Base-by-base conservation (phyloP, 2,797 vertebrate species). In the Phrynocephalus guinanensis region DNA sequence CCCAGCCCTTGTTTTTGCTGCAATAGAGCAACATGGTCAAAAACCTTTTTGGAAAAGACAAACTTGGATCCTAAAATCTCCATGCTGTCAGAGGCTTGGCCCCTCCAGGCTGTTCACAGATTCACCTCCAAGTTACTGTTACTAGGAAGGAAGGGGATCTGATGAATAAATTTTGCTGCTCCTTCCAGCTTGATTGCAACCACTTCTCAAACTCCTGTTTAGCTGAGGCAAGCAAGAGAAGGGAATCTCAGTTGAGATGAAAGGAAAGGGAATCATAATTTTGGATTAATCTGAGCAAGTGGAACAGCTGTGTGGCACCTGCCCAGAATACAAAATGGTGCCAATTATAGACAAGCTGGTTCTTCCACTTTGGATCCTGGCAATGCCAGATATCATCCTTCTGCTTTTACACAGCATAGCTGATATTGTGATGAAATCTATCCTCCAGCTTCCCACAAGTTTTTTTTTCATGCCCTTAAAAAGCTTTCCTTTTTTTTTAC, bases 261-360 rank as follows among this genome's bases (percentile, higher is more conserved):
- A 85, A 72, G 71, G 28, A 86, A 66, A 75, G 38, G 33, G 60
- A 82, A 11, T 50, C 77, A 73, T 66, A 9, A 68, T 85, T 85
- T 44, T 50, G 60, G 78, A 85, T 81, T 81, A 60, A 76, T 85
- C 60, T 28, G 24, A 88, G 83, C 44, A 81, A 81, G 60, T 11
- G 18, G 30, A 85, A 30, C 83, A 81, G 87, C 60, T 85, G 83
- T 63, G 75, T 76, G 48, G 66, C 60, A 85, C 79, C 66, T 85
- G 60, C 44, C 63, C 11, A 44, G 78, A 88, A 81, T 76, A 85
- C 48, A 76, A 85, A 85, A 60, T 18, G 26, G 60, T 30, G 67
- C 60, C 78, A 85, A 76, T 88, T 83, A 84, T 28, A 66, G 6
- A 66, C 60, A 68, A 73, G 11, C 30, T 79, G 60, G 6, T 24